Evolutionary conservation across 1,140 invertebrate species (phyloP).

Genomic region (Wasmannia auropunctata): DNA sequence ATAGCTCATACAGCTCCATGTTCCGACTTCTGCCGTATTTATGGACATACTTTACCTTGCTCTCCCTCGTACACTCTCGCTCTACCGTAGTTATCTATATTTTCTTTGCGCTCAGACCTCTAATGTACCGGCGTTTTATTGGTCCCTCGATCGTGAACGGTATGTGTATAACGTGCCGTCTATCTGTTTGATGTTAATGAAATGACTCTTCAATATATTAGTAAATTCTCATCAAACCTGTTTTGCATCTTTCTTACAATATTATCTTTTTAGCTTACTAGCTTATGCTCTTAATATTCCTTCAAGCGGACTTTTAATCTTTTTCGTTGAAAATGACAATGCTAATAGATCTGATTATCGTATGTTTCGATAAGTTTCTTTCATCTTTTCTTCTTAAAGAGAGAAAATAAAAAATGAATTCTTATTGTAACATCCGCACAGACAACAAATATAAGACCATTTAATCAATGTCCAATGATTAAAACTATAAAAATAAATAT

Average conservation of each 20-base stretch:
- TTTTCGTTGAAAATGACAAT: neutral
- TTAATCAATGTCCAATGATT: neutral
- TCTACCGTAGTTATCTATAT: constrained; percentile 43
- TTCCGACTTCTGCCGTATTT: constrained; percentile 58
- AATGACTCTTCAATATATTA: neutral
- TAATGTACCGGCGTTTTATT: constrained; percentile 48
- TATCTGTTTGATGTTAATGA: constrained; percentile 20
- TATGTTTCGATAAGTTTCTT: neutral
- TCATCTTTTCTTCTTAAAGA: neutral
- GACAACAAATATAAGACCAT: neutral
- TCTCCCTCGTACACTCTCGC: constrained; percentile 18
- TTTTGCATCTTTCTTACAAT: neutral
- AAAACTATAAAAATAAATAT: neutral
- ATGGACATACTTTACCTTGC: constrained; percentile 56
- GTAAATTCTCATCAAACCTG: neutral
- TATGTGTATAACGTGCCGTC: neutral
- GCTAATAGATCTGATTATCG: neutral
- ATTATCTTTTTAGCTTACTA: neutral
- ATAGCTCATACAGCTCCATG: constrained; percentile 49
- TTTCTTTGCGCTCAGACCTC: constrained; percentile 48
- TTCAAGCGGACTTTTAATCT: neutral
- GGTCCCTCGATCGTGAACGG: constrained; percentile 36
- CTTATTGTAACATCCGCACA: neutral
- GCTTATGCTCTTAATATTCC: neutral
- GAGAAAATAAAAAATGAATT: neutral